phyloP scores from a whole-genome alignment of 2,113 vertebrate species.

The Rousettus leschenaultii region DNA sequence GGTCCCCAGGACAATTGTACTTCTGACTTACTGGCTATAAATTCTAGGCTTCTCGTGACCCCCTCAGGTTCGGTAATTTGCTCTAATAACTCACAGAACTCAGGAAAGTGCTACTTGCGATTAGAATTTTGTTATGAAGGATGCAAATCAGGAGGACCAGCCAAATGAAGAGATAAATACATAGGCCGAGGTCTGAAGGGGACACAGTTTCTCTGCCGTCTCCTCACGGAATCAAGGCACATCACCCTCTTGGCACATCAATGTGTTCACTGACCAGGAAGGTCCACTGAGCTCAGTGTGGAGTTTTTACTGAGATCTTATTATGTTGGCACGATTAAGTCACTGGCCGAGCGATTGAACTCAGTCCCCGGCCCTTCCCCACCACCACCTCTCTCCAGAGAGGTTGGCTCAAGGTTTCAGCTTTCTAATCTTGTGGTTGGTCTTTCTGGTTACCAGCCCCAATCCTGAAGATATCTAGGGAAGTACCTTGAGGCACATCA shows the following conservation, averaged over 20 bases:
- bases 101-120: background rate
- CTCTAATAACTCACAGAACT: background rate
- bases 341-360: background rate
- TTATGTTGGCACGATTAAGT: background rate
- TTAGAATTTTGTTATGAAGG: background rate
- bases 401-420: background rate
- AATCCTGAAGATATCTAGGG: background rate
- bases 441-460: background rate
- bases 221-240: accelerated
- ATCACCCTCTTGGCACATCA: background rate
- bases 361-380: background rate
- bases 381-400: no score
- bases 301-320: background rate
- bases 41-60: background rate
- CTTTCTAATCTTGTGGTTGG: background rate
- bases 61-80: background rate
- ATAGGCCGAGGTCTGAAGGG: no score
- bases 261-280: background rate
- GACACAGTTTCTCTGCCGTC: background rate
- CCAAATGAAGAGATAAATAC: background rate
- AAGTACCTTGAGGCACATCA: background rate
- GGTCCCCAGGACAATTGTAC: no score
- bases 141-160: background rate
- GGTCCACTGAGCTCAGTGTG: background rate
- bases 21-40: background rate